Conservation (phyloP, 2,797 vertebrate species). For the Hirundo rustica region DNA sequence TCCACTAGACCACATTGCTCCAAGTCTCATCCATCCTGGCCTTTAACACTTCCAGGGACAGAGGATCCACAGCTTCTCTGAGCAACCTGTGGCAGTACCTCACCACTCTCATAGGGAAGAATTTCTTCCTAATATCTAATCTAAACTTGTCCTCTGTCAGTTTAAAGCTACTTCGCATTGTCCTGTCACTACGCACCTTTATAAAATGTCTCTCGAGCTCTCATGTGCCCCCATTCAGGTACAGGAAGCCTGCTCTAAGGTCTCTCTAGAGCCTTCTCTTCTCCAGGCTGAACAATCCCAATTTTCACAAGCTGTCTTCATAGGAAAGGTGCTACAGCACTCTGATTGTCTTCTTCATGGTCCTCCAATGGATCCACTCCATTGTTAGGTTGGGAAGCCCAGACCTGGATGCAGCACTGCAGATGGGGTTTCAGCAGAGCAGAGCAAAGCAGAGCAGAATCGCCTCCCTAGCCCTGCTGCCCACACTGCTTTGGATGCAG, state of each 20-base stretch:
- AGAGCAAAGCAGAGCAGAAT: neutral
- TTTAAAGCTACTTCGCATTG: neutral
- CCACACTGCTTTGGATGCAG: neutral
- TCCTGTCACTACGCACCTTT: neutral
- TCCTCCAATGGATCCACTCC: neutral
- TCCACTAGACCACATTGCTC: neutral
- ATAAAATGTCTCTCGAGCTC: neutral
- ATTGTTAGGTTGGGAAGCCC: fast-evolving
- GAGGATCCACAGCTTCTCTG: neutral
- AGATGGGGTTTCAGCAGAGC: neutral
- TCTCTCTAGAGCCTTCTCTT: neutral
- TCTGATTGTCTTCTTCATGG: neutral
- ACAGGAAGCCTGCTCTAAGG: neutral
- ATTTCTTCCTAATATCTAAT: neutral
- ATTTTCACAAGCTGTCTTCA: neutral
- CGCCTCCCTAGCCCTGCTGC: fast-evolving
- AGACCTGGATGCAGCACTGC: neutral
- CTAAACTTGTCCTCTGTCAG: neutral
- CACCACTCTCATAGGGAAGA: neutral
- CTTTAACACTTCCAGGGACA: neutral
- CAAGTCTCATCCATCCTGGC: neutral
- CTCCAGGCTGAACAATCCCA: neutral
- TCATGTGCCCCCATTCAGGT: neutral
- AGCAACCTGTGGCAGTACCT: neutral
- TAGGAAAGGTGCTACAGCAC: neutral